Conservation (phyloP, 1,140 invertebrate genomes). For the Scaptomyza montana region DNA sequence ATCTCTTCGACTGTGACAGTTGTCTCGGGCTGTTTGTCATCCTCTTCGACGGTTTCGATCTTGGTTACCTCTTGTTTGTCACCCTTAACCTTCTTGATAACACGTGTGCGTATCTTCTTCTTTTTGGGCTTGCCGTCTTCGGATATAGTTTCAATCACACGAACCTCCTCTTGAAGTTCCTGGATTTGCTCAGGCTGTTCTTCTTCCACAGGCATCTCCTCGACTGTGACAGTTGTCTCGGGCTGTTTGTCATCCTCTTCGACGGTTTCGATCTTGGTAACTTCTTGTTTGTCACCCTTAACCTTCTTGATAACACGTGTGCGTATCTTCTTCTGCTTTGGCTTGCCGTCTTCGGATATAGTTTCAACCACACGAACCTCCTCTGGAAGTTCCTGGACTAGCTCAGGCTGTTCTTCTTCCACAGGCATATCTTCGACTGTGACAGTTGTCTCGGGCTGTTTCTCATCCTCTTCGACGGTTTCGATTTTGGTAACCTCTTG, state of each 20-base stretch:
- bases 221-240: background rate
- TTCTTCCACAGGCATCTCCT: background rate
- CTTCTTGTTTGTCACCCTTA: conserved; percentile 1
- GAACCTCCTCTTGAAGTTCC: background rate
- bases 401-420: background rate
- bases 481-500: background rate
- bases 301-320: background rate
- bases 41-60: background rate
- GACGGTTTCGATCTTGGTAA: background rate
- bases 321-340: background rate
- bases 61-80: background rate
- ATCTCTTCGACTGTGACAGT: background rate
- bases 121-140: background rate
- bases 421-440: background rate
- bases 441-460: background rate
- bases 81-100: background rate
- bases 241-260: background rate
- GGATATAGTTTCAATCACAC: background rate
- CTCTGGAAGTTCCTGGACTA: background rate
- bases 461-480: background rate
- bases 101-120: background rate
- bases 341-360: background rate
- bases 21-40: background rate
- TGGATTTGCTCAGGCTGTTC: background rate
- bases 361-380: background rate